Evolutionary conservation across 2,797 vertebrate genomes (phyloP), one percentile per base, ranked within the genome.

Genomic region (Acrocephalus scirpaceus): DNA sequence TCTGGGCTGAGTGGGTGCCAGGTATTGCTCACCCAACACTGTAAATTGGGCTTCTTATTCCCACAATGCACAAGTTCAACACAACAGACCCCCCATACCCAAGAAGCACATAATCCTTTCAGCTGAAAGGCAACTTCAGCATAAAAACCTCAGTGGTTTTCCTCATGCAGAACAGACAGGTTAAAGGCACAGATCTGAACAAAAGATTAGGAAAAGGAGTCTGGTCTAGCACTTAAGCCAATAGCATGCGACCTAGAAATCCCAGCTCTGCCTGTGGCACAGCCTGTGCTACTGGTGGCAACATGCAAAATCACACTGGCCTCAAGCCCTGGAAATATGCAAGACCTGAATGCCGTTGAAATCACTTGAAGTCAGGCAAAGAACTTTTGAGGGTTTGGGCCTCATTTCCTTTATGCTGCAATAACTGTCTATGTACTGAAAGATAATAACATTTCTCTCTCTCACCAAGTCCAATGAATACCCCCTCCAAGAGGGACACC

Each of bases 101-200:
- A 72, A 93, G 57, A 32, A 69, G 32, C 69, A 67, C 27, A 9
- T 1, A 30, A 12, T 20, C 48, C 76, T 82, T 85, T 86, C 62
- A 61, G 62, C 54, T 86, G 67, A 60, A 32, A 73, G 67, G 69
- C 26, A 60, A 29, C 83, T 86, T 91, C 79, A 74, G 56, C 3
- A 0, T 36, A 45, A 90, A 94, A 92, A 60, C 42, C 67, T 16
- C 56, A 44, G 71, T 11, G 62, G 16, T 87, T 94, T 86, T 82
- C 60, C 34, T 88, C 62, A 23, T 11, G 32, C 60, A 92, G 64
- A 93, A 64, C 50, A 92, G 84, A 79, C 72, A 88, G 93, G 75
- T 92, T 95, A 92, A 82, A 95, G 73, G 50, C 51, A 85, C 53
- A 73, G 64, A 94, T 92, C 74, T 54, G 66, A 91, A 82, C 67